Percentiles rank a stretch among this genome's conserved stretches.
Conservation (phyloP, 2,113 vertebrate genomes). For the Panthera leo region DNA sequence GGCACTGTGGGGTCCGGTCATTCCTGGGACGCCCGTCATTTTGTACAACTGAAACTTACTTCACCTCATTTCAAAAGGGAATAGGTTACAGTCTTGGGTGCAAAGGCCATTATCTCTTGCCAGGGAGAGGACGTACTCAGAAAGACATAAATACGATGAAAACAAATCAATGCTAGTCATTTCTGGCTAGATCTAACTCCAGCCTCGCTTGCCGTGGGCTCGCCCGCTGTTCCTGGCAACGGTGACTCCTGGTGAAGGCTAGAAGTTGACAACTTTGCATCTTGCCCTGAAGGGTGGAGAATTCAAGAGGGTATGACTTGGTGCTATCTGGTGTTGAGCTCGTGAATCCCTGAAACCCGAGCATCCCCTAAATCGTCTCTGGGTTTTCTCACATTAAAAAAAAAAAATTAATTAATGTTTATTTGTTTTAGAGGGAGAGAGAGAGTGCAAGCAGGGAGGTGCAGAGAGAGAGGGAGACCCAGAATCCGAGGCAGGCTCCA, state of each 20-base stretch:
- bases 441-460: too few species aligned
- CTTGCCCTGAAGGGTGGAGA: background rate
- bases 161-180: background rate
- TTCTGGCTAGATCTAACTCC: background rate
- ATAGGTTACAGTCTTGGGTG: background rate
- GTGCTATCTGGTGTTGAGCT: background rate
- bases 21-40: background rate
- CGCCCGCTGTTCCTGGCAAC: background rate
- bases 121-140: background rate
- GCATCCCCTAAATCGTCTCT: too few species aligned
- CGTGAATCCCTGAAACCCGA: accelerated
- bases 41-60: background rate
- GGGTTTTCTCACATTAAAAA: background rate
- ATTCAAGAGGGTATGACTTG: background rate
- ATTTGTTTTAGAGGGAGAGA: too few species aligned
- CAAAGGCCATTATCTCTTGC: background rate
- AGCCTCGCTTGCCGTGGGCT: background rate
- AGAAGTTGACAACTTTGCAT: background rate
- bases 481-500: too few species aligned
- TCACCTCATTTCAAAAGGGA: background rate
- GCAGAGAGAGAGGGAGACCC: too few species aligned
- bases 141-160: background rate
- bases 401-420: too few species aligned
- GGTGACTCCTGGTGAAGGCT: background rate
- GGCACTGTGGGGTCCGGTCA: background rate